phyloP scores from a whole-genome alignment of 2,113 vertebrate genomes.

The Seriola rivoliana region DNA sequence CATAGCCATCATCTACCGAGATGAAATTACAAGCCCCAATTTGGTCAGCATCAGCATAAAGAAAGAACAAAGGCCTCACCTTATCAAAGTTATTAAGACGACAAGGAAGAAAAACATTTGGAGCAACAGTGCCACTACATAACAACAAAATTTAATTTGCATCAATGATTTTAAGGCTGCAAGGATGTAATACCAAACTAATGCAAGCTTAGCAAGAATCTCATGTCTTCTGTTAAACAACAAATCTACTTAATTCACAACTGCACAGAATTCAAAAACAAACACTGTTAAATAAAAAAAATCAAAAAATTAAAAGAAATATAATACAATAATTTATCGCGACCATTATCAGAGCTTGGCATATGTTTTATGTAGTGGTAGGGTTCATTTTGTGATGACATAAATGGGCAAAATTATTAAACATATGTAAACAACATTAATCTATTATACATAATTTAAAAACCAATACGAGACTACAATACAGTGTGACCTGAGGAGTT shows the following conservation, averaged over 20 bases:
- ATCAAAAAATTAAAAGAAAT: too few species aligned
- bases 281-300: neutral
- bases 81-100: too few species aligned
- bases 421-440: constrained; percentile 76
- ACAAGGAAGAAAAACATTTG: neutral
- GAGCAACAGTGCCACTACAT: neutral
- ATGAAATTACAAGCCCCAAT: neutral
- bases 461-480: constrained; percentile 64
- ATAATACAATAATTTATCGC: too few species aligned
- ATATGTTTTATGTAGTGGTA: constrained; percentile 6
- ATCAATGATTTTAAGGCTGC: neutral
- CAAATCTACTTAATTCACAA: neutral
- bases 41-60: neutral
- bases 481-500: constrained; percentile 73
- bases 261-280: neutral
- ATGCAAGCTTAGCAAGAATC: neutral
- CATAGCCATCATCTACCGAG: neutral
- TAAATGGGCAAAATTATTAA: constrained; percentile 58
- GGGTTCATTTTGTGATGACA: constrained; percentile 26
- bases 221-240: neutral
- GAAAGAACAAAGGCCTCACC: too few species aligned
- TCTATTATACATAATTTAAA: constrained; percentile 56
- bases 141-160: neutral
- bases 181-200: neutral
- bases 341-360: neutral